These are phyloP conservation scores for Strix aluco DNA, from an alignment of 2,113 vertebrate genomes.

Conservation along the genomic window DNA sequence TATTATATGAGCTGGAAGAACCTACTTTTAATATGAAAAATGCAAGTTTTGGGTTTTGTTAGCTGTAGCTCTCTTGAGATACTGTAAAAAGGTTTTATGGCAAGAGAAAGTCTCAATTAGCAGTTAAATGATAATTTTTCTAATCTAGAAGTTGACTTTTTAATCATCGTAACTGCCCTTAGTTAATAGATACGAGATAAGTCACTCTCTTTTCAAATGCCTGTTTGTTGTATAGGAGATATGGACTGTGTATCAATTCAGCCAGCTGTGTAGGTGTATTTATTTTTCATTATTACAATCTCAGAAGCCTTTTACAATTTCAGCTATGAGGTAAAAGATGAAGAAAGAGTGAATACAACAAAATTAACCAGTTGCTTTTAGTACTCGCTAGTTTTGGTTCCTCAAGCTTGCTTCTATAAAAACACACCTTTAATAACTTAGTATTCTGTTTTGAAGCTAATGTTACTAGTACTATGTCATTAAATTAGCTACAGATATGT, in stretches of 20 bases:
- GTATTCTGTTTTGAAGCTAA: not conserved
- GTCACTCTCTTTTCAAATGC: not conserved
- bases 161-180: not conserved
- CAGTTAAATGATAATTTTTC: not conserved
- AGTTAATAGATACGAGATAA: not conserved
- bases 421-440: not conserved
- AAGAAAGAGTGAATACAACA: not conserved
- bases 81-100: not conserved
- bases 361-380: not conserved
- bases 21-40: not conserved
- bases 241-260: not conserved
- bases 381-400: not conserved
- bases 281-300: not conserved
- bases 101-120: not conserved
- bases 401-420: not conserved
- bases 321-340: not conserved
- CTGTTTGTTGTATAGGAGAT: not conserved
- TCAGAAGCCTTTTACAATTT: not conserved
- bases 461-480: not conserved
- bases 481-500: not conserved
- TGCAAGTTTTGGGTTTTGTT: not conserved
- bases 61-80: not conserved
- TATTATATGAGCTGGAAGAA: not conserved
- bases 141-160: not conserved
- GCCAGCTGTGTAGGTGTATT: not conserved